phyloP scores from a whole-genome alignment of 2,888 invertebrate species.

The Stramonita haemastoma region DNA sequence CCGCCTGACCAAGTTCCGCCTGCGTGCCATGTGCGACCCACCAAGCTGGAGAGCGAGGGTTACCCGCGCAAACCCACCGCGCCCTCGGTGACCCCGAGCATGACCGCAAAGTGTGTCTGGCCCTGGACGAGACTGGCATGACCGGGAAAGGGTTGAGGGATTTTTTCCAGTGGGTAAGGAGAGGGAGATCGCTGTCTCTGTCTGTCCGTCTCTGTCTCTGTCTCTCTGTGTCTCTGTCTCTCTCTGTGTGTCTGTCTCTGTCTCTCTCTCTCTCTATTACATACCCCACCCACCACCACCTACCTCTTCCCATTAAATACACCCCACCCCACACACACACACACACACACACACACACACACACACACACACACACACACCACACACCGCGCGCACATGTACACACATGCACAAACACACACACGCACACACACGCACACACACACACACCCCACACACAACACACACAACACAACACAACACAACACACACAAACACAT shows the following conservation, averaged over 20 bases:
- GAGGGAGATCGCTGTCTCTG: neutral
- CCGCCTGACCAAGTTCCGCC: neutral
- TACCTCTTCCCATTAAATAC: no score
- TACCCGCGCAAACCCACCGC: neutral
- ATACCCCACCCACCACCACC: no score
- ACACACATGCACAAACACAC: neutral
- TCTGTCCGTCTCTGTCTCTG: neutral
- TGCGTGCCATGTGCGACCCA: neutral
- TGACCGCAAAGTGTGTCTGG: constrained; percentile 22
- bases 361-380: no score
- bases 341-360: no score
- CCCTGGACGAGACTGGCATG: constrained; percentile 25
- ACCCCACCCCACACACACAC: no score
- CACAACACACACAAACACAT: neutral
- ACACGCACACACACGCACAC: neutral
- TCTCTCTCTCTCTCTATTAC: no score
- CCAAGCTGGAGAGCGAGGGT: neutral
- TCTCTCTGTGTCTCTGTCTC: no score
- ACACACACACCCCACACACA: no score
- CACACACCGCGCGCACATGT: neutral
- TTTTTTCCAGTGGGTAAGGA: constrained; percentile 12
- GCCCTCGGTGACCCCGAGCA: neutral
- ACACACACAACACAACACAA: no score
- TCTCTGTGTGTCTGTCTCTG: no score
- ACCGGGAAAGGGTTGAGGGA: neutral